These are phyloP conservation scores for Belonocnema kinseyi DNA, from an alignment of 1,140 invertebrate species.

Conservation along the genomic window DNA sequence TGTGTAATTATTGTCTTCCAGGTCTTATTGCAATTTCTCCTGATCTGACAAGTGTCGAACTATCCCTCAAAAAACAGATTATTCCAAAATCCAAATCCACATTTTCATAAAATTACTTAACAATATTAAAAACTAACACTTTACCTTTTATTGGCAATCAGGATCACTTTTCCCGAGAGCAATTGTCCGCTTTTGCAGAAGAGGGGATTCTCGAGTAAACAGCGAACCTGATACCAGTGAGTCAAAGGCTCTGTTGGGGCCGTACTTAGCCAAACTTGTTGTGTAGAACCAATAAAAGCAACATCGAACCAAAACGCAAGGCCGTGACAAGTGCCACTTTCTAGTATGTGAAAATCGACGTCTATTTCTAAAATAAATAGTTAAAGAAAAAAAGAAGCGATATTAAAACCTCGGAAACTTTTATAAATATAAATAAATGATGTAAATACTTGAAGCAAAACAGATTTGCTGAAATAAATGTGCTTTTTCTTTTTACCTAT, in stretches of 20 bases:
- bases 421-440: slow-evolving; percentile 15
- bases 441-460: not conserved
- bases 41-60: too few relatives aligned
- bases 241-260: slow-evolving; percentile 98
- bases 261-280: slow-evolving; percentile 98
- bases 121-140: slow-evolving; percentile 24
- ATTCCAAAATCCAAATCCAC: too few relatives aligned
- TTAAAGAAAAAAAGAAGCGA: slow-evolving; percentile 11
- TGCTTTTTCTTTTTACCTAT: slow-evolving; percentile 89
- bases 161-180: slow-evolving; percentile 89
- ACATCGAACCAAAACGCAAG: slow-evolving; percentile 99
- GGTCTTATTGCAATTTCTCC: too few relatives aligned
- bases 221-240: slow-evolving; percentile 99
- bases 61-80: too few relatives aligned
- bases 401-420: not conserved
- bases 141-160: slow-evolving; percentile 94
- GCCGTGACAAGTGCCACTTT: slow-evolving; percentile 97
- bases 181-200: slow-evolving; percentile 96
- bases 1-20: too few relatives aligned
- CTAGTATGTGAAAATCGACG: slow-evolving; percentile 93
- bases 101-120: too few relatives aligned
- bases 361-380: slow-evolving; percentile 85
- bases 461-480: slow-evolving; percentile 80
- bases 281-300: slow-evolving; percentile 94
- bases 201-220: slow-evolving; percentile 94